Conservation (phyloP, 1,140 invertebrate species). For the Dysdera silvatica region DNA sequence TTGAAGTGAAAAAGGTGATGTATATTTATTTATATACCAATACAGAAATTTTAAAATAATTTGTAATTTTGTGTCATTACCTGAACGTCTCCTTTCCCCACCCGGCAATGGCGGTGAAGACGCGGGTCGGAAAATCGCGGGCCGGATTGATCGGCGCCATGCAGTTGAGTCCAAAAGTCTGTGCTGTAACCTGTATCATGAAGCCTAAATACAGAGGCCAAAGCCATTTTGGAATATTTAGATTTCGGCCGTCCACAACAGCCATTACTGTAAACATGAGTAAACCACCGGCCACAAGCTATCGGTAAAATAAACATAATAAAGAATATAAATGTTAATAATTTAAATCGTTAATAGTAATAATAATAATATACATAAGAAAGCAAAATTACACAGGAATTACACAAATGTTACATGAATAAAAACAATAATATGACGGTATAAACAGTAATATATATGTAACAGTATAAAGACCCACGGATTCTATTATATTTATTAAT, state of each 20-base stretch:
- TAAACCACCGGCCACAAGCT: constrained; percentile 54
- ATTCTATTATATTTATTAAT: too few relatives aligned
- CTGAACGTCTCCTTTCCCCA: constrained; percentile 51
- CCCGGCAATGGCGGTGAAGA: constrained; percentile 51
- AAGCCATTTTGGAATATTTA: constrained; percentile 43
- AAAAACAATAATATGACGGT: too few relatives aligned
- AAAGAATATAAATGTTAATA: too few relatives aligned
- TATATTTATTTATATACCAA: background rate
- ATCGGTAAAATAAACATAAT: too few relatives aligned
- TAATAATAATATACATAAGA: too few relatives aligned
- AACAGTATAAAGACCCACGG: too few relatives aligned
- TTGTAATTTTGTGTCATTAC: too few relatives aligned
- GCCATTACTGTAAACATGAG: constrained; percentile 50
- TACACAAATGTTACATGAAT: too few relatives aligned
- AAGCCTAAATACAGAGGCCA: constrained; percentile 37
- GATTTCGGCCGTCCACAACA: constrained; percentile 50
- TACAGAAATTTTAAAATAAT: background rate
- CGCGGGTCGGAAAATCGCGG: constrained; percentile 53
- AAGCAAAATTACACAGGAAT: too few relatives aligned
- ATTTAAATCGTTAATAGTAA: too few relatives aligned
- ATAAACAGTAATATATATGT: too few relatives aligned
- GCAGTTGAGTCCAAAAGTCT: constrained; percentile 53
- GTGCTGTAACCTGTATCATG: constrained; percentile 49
- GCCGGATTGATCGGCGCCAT: constrained; percentile 59
- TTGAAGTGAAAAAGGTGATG: background rate